phyloP scores from a whole-genome alignment of 2,797 vertebrate species.

The Denticeps clupeoides region DNA sequence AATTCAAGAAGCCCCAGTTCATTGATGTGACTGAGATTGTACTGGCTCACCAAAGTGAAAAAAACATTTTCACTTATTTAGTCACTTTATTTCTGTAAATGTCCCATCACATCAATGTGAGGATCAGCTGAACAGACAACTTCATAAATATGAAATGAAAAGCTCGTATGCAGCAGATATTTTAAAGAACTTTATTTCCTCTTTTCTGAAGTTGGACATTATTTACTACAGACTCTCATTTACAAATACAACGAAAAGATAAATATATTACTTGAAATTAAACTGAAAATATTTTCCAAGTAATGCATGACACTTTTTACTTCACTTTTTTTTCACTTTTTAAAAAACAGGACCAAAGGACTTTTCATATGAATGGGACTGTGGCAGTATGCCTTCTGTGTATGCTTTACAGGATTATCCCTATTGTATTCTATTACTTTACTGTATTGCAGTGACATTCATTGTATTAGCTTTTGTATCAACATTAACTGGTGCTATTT shows the following conservation, averaged over 20 bases:
- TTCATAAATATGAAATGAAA: slow-evolving; percentile 65
- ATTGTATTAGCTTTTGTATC: slow-evolving; percentile 72
- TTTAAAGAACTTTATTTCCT: slow-evolving; percentile 58
- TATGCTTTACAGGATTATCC: slow-evolving; percentile 47
- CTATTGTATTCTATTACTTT: slow-evolving; percentile 58
- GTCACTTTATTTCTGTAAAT: slow-evolving; percentile 77
- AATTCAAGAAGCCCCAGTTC: slow-evolving; percentile 63
- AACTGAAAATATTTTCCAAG: slow-evolving; percentile 52
- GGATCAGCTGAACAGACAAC: slow-evolving; percentile 64
- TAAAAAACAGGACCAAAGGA: slow-evolving; percentile 47
- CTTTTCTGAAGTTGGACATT: slow-evolving; percentile 55
- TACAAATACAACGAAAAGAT: slow-evolving; percentile 47
- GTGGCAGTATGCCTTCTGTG: slow-evolving; percentile 52
- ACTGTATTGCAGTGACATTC: slow-evolving; percentile 73
- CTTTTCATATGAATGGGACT: slow-evolving; percentile 53
- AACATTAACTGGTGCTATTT: slow-evolving; percentile 91
- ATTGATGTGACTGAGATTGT: slow-evolving; percentile 80
- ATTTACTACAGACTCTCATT: slow-evolving; percentile 62
- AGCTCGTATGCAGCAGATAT: slow-evolving; percentile 56
- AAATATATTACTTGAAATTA: slow-evolving; percentile 76
- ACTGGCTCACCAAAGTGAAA: slow-evolving; percentile 75
- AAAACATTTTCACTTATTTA: slow-evolving; percentile 63
- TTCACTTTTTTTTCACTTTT: slow-evolving; percentile 42
- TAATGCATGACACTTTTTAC: slow-evolving; percentile 62
- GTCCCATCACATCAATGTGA: slow-evolving; percentile 73